These are phyloP conservation scores for Apteryx owenii DNA, from an alignment of 2,113 vertebrate genomes.

Conservation along the genomic window DNA sequence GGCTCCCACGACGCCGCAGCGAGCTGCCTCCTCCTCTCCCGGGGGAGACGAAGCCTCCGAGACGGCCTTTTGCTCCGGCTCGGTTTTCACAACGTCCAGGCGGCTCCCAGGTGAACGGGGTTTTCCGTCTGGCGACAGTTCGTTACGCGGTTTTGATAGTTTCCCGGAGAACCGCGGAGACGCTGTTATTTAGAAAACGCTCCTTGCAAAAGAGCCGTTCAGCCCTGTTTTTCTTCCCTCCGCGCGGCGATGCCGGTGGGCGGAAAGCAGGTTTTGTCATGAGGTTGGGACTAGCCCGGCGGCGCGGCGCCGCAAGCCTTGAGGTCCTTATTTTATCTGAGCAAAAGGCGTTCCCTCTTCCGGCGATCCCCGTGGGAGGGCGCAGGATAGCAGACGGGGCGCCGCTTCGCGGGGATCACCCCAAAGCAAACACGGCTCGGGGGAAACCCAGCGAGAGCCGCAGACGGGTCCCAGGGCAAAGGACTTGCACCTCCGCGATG, in stretches of 20 bases:
- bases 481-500: too few relatives aligned
- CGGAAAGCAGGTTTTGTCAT: not conserved
- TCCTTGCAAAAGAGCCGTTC: not conserved
- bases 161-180: not conserved
- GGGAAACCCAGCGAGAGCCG: not conserved
- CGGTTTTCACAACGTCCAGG: not conserved
- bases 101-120: not conserved
- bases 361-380: not conserved
- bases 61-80: accelerated
- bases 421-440: not conserved
- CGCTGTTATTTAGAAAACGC: not conserved
- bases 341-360: not conserved
- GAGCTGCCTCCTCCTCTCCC: not conserved
- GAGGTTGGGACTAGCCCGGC: not conserved
- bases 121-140: not conserved
- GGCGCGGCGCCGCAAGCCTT: not conserved
- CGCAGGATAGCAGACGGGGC: not conserved
- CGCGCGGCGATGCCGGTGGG: accelerated
- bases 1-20: not conserved
- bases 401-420: not conserved
- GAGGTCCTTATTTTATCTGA: not conserved
- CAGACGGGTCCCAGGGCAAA: accelerated
- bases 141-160: accelerated
- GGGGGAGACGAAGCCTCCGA: not conserved
- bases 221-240: not conserved